A percentile compares a stretch with the other conserved stretches of the same genome.
Conservation (phyloP, 2,797 vertebrate species). For the Pristis pectinata region DNA sequence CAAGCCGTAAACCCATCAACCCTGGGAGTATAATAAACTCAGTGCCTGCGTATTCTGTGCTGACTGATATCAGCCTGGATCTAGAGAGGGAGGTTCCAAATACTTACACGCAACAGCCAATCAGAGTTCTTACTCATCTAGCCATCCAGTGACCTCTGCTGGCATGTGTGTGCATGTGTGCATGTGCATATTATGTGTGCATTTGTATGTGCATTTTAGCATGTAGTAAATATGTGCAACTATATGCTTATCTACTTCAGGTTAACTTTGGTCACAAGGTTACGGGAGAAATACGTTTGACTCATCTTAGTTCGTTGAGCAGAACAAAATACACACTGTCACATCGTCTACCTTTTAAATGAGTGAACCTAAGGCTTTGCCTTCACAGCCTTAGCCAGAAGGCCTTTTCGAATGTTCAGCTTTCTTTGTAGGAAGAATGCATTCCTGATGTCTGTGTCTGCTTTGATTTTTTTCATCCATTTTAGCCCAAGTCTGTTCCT, state of each 20-base stretch:
- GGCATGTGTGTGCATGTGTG: not conserved
- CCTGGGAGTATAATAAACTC: not conserved
- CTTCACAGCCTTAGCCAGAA: not conserved
- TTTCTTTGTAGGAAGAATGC: not conserved
- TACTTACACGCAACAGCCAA: not conserved
- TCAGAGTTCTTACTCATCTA: not conserved
- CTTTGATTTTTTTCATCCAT: not conserved
- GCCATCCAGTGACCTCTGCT: constrained; percentile 15
- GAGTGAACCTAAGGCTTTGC: not conserved
- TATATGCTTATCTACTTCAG: no score
- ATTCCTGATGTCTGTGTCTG: not conserved
- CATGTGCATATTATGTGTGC: not conserved
- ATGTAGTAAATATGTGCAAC: no score
- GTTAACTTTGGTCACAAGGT: not conserved
- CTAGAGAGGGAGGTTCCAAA: not conserved
- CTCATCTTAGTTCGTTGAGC: not conserved
- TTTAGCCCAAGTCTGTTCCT: not conserved
- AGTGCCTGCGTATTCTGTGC: not conserved
- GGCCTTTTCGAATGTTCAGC: not conserved
- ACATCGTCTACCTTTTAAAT: not conserved
- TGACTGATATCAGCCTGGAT: not conserved
- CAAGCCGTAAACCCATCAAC: not conserved
- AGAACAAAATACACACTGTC: not conserved
- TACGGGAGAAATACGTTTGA: not conserved
- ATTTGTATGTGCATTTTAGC: not conserved